These are phyloP conservation scores for Trichogramma evanescens DNA, from an alignment of 2,888 invertebrate genomes.

Conservation along the genomic window DNA sequence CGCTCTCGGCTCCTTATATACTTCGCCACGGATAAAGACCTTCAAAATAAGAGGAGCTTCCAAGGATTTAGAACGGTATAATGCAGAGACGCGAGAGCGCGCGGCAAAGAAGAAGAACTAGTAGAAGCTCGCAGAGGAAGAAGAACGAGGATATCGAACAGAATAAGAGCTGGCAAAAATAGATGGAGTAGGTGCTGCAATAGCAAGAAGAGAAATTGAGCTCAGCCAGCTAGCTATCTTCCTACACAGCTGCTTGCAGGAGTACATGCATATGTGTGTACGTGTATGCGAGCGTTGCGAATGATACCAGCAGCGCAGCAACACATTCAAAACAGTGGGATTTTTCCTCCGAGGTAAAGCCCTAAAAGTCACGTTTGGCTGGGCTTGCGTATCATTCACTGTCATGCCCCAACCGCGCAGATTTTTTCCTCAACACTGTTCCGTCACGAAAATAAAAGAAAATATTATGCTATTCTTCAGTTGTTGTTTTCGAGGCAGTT, in stretches of 20 bases:
- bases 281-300: constrained; percentile 16
- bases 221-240: not conserved
- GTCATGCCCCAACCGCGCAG: constrained; percentile 8
- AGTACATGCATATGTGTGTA: constrained; percentile 10
- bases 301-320: not conserved
- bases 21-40: constrained; percentile 5
- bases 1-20: not conserved
- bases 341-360: constrained; percentile 17
- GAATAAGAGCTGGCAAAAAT: constrained; percentile 15
- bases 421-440: constrained; percentile 12
- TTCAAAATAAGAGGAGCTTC: constrained; percentile 8
- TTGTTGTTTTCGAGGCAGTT: too few species aligned
- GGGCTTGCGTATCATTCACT: constrained; percentile 18
- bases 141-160: constrained; percentile 16
- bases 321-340: constrained; percentile 19
- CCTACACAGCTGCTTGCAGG: not conserved
- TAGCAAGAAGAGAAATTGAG: constrained; percentile 16
- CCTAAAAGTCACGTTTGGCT: constrained; percentile 16
- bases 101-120: constrained; percentile 19
- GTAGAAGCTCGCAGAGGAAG: constrained; percentile 22
- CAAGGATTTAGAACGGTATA: too few species aligned
- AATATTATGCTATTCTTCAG: not conserved
- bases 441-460: not conserved
- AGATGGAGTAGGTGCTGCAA: constrained; percentile 15
- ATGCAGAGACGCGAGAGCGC: constrained; percentile 7